These are phyloP conservation scores for Euzetes globulus DNA, from an alignment of 2,888 invertebrate genomes.

Conservation along the genomic window DNA sequence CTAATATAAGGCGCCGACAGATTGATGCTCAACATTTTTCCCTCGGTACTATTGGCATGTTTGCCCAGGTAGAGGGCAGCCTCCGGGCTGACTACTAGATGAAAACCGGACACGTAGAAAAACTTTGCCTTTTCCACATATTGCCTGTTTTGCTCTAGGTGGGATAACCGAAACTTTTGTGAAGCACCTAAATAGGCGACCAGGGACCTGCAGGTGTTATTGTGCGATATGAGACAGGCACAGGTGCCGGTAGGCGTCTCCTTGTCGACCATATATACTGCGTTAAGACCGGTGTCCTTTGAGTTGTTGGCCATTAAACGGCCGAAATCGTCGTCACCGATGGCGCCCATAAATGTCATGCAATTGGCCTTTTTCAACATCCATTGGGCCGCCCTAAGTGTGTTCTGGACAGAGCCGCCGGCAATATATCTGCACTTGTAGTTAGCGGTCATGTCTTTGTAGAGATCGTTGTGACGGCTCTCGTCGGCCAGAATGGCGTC, in stretches of 20 bases:
- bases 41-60: conserved; percentile 57
- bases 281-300: conserved; percentile 68
- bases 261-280: conserved; percentile 71
- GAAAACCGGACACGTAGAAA: conserved; percentile 85
- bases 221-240: conserved; percentile 76
- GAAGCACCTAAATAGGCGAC: conserved; percentile 95
- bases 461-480: conserved; percentile 64
- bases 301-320: conserved; percentile 72
- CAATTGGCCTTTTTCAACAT: conserved; percentile 7
- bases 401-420: conserved; percentile 92
- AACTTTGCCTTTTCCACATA: conserved; percentile 67
- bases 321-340: conserved; percentile 82
- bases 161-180: conserved; percentile 57
- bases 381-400: conserved; percentile 55
- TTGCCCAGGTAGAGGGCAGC: conserved; percentile 74
- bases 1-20: conserved; percentile 92
- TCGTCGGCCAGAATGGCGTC: conserved; percentile 89
- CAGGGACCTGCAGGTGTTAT: conserved; percentile 56
- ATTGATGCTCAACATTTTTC: conserved; percentile 79
- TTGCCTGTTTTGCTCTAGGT: conserved; percentile 65
- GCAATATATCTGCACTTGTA: conserved; percentile 79
- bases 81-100: conserved; percentile 84
- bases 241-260: conserved; percentile 85
- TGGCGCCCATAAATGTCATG: conserved; percentile 74
- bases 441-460: conserved; percentile 68